Percentiles rank a stretch among this genome's conserved stretches.
phyloP scores from a whole-genome alignment of 2,888 invertebrate genomes.

The Glaucopsyche alexis region DNA sequence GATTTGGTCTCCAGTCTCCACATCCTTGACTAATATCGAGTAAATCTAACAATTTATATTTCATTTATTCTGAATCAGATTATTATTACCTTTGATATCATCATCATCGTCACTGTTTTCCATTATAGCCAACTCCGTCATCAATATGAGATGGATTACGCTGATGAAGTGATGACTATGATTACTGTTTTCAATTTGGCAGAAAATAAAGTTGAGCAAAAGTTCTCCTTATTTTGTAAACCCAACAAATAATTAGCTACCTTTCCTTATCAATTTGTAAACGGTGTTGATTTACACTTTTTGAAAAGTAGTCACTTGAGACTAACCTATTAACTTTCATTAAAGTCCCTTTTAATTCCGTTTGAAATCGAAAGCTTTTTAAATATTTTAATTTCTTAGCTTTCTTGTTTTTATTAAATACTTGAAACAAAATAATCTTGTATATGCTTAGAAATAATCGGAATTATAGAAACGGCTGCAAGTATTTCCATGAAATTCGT shows the following conservation, averaged over 20 bases:
- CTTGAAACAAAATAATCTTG: no score
- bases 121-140: no score
- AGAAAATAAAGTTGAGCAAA: not conserved
- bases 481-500: no score
- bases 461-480: no score
- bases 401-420: not conserved
- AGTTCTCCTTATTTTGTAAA: not conserved
- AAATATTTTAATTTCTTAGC: no score
- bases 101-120: no score
- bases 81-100: no score
- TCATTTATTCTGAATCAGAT: no score
- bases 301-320: not conserved
- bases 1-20: slow-evolving; percentile 45
- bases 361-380: not conserved
- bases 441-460: no score
- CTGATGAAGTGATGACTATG: no score
- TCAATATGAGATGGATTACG: no score
- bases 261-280: not conserved
- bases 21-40: slow-evolving; percentile 53
- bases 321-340: not conserved
- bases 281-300: not conserved
- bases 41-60: slow-evolving; percentile 44
- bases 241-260: not conserved
- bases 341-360: not conserved
- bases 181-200: no score